Percentiles rank a stretch among this genome's conserved stretches.
phyloP scores from a whole-genome alignment of 53 echinoderm and acorn worm species.

The Actinopyga echinites region DNA sequence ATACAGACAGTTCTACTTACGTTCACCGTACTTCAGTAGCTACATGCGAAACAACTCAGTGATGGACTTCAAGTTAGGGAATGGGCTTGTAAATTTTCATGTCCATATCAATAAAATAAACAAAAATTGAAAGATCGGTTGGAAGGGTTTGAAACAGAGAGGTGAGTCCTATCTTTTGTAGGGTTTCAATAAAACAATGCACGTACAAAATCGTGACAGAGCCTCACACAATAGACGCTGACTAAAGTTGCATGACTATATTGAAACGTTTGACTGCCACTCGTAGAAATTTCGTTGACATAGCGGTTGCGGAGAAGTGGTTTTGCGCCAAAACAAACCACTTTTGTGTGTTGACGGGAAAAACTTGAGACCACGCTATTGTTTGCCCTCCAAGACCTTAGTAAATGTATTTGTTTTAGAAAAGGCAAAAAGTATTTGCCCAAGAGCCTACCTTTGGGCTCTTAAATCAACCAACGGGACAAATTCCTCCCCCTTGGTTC shows the following conservation, averaged over 20 bases:
- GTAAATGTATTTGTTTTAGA: slow-evolving; percentile 36
- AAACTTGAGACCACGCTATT: slow-evolving; percentile 19
- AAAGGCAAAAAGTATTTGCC: slow-evolving; percentile 24
- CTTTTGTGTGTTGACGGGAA: slow-evolving; percentile 34
- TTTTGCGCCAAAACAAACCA: slow-evolving; percentile 42
- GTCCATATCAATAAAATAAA: no score
- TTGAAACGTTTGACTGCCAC: slow-evolving; percentile 6
- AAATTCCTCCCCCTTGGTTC: slow-evolving; percentile 17
- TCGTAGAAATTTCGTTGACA: slow-evolving; percentile 19
- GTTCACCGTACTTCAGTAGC: no score
- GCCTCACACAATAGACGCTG: neutral
- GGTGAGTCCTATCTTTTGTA: no score
- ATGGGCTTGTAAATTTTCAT: no score
- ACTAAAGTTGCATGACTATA: slow-evolving; percentile 2
- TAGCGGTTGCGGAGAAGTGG: slow-evolving; percentile 38
- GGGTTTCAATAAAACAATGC: slow-evolving; percentile 8
- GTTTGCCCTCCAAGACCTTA: slow-evolving; percentile 33
- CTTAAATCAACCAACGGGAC: slow-evolving; percentile 31
- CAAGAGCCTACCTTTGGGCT: slow-evolving; percentile 39
- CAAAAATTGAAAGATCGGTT: no score
- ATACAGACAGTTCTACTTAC: no score
- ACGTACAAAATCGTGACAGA: slow-evolving; percentile 1
- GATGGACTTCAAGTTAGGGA: no score
- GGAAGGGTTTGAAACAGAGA: no score
- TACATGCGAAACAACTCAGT: no score